Evolutionary conservation across 2,113 vertebrate species (phyloP).

Genomic region (Plecotus auritus): DNA sequence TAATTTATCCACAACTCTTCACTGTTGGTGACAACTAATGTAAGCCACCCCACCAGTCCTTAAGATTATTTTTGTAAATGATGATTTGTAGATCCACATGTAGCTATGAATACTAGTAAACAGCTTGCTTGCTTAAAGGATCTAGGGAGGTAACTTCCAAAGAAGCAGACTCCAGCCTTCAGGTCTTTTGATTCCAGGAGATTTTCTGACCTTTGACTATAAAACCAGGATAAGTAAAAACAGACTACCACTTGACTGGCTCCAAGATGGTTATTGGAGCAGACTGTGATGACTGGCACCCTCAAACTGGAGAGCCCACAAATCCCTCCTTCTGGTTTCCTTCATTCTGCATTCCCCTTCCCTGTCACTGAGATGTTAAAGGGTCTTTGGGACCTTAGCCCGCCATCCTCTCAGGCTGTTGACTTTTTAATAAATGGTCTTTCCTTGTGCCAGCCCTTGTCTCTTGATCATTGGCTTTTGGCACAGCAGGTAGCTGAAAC

Average conservation of each 20-base stretch:
- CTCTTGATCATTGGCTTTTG: neutral
- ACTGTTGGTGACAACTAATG: neutral
- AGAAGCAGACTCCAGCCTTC: neutral
- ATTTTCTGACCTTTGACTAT: neutral
- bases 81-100: neutral
- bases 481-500: neutral
- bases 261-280: neutral
- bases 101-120: neutral
- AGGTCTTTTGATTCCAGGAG: neutral
- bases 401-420: neutral
- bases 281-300: neutral
- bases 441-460: neutral
- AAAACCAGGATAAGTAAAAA: neutral
- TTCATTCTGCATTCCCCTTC: neutral
- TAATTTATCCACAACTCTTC: neutral
- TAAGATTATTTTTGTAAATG: neutral
- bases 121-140: neutral
- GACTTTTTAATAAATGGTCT: neutral
- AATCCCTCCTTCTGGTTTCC: neutral
- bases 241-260: neutral
- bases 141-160: neutral
- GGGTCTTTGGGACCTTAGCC: neutral
- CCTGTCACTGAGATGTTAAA: neutral
- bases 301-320: neutral
- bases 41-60: neutral